A percentile compares a stretch with the other conserved stretches of the same genome.
Conservation (phyloP, 1,140 invertebrate species). For the Ceratitis capitata region DNA sequence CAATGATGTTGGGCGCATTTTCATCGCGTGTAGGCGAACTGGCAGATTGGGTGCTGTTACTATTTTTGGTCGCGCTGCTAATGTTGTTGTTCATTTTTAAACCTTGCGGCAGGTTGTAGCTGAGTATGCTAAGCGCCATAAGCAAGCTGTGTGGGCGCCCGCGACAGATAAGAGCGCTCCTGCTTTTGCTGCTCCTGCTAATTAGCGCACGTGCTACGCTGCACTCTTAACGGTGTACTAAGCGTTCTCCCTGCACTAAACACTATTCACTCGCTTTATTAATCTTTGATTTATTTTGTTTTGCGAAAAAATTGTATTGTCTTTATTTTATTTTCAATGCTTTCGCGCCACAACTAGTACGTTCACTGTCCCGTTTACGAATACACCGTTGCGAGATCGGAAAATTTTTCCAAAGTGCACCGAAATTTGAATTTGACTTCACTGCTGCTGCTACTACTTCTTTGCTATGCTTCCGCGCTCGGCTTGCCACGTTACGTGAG, state of each 20-base stretch:
- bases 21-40: slow-evolving; percentile 14
- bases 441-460: slow-evolving; percentile 1
- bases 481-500: neutral
- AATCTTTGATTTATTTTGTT: neutral
- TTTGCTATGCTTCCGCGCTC: neutral
- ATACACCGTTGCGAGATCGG: neutral
- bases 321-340: neutral
- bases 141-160: neutral
- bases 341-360: slow-evolving; percentile 35
- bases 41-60: slow-evolving; percentile 42
- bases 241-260: neutral
- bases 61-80: neutral
- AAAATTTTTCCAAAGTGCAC: slow-evolving; percentile 23
- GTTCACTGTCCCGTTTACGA: slow-evolving; percentile 16
- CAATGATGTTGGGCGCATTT: neutral
- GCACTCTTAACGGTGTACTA: neutral
- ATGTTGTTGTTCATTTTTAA: slow-evolving; percentile 43
- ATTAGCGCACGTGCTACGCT: neutral
- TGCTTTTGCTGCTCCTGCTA: too few relatives aligned
- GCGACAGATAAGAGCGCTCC: neutral
- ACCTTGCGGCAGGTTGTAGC: slow-evolving; percentile 41
- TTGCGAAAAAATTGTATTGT: neutral
- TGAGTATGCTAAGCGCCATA: slow-evolving; percentile 43
- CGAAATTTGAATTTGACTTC: neutral
- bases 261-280: neutral